These are phyloP conservation scores for Drosophila grimshawi DNA, from an alignment of 1,140 invertebrate genomes.

Conservation along the genomic window DNA sequence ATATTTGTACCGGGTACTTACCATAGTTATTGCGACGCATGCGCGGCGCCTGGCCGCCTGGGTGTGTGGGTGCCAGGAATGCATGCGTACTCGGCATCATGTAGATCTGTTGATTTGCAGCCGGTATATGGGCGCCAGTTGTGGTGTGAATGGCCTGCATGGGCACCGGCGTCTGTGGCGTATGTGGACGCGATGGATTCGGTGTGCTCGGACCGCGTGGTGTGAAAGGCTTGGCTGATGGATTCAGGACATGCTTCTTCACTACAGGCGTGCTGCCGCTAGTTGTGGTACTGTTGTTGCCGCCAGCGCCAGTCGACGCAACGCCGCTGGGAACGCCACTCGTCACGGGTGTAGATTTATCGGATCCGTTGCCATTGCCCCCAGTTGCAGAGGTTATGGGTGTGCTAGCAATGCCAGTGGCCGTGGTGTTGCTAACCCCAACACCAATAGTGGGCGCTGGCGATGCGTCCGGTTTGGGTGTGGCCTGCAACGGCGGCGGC, in stretches of 20 bases:
- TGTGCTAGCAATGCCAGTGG: constrained; percentile 66
- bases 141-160: constrained; percentile 79
- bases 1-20: constrained; percentile 39
- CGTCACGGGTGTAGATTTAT: constrained; percentile 67
- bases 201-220: constrained; percentile 89
- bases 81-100: constrained; percentile 85
- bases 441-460: constrained; percentile 42
- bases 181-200: constrained; percentile 90
- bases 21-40: constrained; percentile 75
- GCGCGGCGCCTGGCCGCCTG: constrained; percentile 74
- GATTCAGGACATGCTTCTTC: constrained; percentile 87
- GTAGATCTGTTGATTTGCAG: constrained; percentile 76
- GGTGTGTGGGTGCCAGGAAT: constrained; percentile 85
- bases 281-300: constrained; percentile 83
- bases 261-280: constrained; percentile 85
- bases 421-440: constrained; percentile 56
- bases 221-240: constrained; percentile 93
- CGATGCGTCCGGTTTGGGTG: constrained; percentile 60
- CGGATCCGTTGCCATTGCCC: constrained; percentile 24
- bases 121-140: constrained; percentile 63
- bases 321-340: constrained; percentile 24
- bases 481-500: constrained; percentile 53
- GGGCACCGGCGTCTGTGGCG: constrained; percentile 91
- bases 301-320: background rate
- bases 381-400: constrained; percentile 49